These are phyloP conservation scores for Anolis sagrei DNA, from an alignment of 2,113 vertebrate genomes.

Conservation along the genomic window DNA sequence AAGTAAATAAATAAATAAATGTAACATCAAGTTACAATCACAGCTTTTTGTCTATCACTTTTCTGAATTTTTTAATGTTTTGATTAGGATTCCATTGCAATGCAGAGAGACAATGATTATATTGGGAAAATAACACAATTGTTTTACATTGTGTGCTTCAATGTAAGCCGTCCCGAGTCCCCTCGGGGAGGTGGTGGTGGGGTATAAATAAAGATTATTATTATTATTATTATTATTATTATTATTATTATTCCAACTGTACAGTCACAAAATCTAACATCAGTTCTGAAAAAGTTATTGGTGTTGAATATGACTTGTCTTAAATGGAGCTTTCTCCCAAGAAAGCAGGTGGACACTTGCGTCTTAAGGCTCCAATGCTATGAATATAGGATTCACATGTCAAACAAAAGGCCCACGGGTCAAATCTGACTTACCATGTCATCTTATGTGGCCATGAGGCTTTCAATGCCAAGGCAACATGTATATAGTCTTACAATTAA, in stretches of 20 bases:
- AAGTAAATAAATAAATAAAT: too few relatives aligned
- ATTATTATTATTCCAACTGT: too few relatives aligned
- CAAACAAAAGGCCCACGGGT: too few relatives aligned
- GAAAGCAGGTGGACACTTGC: too few relatives aligned
- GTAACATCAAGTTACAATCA: background rate
- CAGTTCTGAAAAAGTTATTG: fast-evolving
- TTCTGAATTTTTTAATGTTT: fast-evolving
- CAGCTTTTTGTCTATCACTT: background rate
- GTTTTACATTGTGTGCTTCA: background rate
- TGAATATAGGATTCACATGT: background rate
- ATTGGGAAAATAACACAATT: background rate
- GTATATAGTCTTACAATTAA: too few relatives aligned
- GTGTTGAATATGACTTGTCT: background rate
- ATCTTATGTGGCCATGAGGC: too few relatives aligned
- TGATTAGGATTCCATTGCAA: background rate
- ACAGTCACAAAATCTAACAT: fast-evolving
- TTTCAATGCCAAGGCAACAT: too few relatives aligned
- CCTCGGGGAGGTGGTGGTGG: too few relatives aligned
- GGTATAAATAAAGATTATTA: too few relatives aligned
- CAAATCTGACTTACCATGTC: too few relatives aligned
- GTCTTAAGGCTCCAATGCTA: background rate
- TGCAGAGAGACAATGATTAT: background rate
- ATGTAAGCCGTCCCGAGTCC: too few relatives aligned
- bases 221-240: too few relatives aligned
- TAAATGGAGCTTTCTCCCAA: background rate